A percentile compares a stretch with the other conserved stretches of the same genome.
These are phyloP conservation scores for Hemiscyllium ocellatum DNA, from an alignment of 2,113 vertebrate genomes.

Conservation along the genomic window DNA sequence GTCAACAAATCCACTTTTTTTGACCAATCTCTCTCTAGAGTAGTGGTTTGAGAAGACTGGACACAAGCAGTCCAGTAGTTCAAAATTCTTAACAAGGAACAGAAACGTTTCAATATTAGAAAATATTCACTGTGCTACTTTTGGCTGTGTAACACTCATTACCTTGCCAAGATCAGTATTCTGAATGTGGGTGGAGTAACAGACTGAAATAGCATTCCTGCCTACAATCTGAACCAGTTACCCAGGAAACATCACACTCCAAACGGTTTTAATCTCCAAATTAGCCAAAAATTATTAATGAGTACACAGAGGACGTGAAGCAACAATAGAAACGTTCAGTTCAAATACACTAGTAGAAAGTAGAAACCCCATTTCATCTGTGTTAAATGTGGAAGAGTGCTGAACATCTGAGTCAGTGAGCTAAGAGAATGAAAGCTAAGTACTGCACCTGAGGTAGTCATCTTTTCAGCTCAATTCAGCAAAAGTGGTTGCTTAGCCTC, in stretches of 20 bases:
- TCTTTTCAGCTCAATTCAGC: conserved; percentile 1
- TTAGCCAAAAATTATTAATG: neutral
- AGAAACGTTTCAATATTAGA: neutral
- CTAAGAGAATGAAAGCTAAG: neutral
- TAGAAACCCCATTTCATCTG: neutral
- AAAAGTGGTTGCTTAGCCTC: neutral
- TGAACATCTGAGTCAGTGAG: neutral
- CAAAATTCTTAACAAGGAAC: neutral
- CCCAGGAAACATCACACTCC: neutral
- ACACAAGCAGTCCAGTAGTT: neutral
- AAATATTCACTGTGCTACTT: neutral
- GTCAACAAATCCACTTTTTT: neutral
- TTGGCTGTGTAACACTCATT: neutral
- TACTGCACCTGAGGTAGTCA: conserved; percentile 27
- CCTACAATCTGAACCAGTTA: neutral
- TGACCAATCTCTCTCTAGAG: neutral
- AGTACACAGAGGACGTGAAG: too few species aligned
- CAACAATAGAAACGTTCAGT: neutral
- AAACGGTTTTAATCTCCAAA: neutral
- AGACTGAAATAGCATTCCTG: neutral
- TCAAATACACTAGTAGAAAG: neutral
- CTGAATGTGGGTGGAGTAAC: neutral
- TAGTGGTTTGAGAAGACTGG: neutral
- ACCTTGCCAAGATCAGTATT: neutral
- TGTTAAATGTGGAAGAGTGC: neutral